phyloP scores from a whole-genome alignment of 35 echinoderm and acorn worm species.

The Lytechinus pictus region DNA sequence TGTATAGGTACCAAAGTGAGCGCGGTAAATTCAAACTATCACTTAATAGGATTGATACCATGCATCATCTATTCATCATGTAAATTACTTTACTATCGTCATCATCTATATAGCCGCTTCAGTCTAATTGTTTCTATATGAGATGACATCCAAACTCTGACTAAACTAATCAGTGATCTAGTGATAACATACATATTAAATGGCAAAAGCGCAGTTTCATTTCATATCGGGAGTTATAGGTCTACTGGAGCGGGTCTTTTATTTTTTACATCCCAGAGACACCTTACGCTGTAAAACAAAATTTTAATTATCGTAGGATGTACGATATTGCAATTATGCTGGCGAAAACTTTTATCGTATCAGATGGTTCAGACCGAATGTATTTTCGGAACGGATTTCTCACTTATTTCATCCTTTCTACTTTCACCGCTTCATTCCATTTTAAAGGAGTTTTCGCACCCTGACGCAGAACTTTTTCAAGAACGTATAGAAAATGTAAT shows the following conservation, averaged over 20 bases:
- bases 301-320: background rate
- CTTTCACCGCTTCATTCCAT: too few relatives aligned
- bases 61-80: background rate
- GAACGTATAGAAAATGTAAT: too few relatives aligned
- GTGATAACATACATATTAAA: background rate
- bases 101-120: background rate
- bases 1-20: background rate
- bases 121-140: background rate
- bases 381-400: too few relatives aligned
- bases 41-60: background rate
- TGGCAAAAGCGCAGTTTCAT: background rate
- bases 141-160: background rate
- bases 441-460: too few relatives aligned
- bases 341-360: too few relatives aligned
- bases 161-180: background rate
- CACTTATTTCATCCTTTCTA: too few relatives aligned
- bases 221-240: background rate
- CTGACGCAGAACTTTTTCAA: too few relatives aligned
- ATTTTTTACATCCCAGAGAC: background rate
- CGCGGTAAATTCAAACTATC: background rate
- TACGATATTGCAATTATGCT: background rate
- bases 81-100: background rate
- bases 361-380: too few relatives aligned
- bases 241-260: background rate
- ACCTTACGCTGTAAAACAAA: background rate